phyloP scores from a whole-genome alignment of 2,888 invertebrate species.

The Acrocyrtus sp. region DNA sequence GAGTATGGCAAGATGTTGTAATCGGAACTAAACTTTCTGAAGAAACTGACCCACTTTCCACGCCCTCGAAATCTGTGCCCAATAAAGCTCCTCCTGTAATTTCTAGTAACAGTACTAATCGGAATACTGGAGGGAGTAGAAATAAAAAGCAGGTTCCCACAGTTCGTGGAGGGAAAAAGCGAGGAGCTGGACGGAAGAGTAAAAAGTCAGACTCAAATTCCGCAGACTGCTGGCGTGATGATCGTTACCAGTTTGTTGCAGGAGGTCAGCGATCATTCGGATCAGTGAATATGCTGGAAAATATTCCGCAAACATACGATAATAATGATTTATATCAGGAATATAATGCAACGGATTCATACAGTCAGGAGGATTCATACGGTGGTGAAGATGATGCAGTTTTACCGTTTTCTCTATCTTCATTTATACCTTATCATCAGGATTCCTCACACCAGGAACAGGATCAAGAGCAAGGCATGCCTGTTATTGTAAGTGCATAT shows the following conservation, averaged over 20 bases:
- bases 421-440: slow-evolving; percentile 36
- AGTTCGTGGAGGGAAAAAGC: slow-evolving; percentile 4
- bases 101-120: no score
- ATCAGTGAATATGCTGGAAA: no score
- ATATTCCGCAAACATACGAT: no score
- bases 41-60: slow-evolving; percentile 1
- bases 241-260: slow-evolving; percentile 44
- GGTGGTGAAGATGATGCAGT: slow-evolving; percentile 20
- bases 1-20: slow-evolving; percentile 44
- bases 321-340: no score
- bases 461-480: slow-evolving; percentile 9
- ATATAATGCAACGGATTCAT: no score
- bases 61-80: not conserved
- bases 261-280: no score
- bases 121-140: not conserved
- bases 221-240: slow-evolving; percentile 41
- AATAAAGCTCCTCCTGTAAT: not conserved
- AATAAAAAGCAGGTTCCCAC: no score
- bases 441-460: slow-evolving; percentile 5
- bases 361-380: no score
- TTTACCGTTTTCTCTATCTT: slow-evolving; percentile 23
- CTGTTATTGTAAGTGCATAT: slow-evolving; percentile 40
- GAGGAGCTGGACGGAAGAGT: slow-evolving; percentile 6
- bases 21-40: slow-evolving; percentile 33
- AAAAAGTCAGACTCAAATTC: slow-evolving; percentile 10